phyloP scores from a whole-genome alignment of 2,888 invertebrate species.

The Ochlodes sylvanus region DNA sequence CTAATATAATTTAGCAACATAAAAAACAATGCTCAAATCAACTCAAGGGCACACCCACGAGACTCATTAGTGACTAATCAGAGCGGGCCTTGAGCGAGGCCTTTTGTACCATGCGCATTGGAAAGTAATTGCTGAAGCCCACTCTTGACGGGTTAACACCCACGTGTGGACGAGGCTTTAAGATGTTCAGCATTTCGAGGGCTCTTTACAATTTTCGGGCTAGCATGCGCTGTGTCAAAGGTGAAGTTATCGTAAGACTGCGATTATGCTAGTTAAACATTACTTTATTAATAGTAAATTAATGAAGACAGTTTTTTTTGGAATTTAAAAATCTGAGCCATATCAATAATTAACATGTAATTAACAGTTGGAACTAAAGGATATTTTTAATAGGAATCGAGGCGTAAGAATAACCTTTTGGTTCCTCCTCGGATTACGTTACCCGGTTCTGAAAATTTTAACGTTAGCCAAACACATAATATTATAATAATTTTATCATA shows the following conservation, averaged over 20 bases:
- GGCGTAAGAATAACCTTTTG: too few relatives aligned
- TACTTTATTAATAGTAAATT: not conserved
- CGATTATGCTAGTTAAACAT: not conserved
- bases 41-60: conserved; percentile 51
- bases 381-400: too few relatives aligned
- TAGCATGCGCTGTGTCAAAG: conserved; percentile 18
- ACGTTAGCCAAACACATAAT: too few relatives aligned
- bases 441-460: too few relatives aligned
- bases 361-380: too few relatives aligned
- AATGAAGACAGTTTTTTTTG: too few relatives aligned
- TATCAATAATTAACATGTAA: too few relatives aligned
- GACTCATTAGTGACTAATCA: conserved; percentile 52
- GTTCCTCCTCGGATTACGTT: too few relatives aligned
- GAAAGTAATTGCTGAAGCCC: conserved; percentile 70
- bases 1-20: conserved; percentile 24
- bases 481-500: too few relatives aligned
- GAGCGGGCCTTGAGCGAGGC: conserved; percentile 45
- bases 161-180: conserved; percentile 58
- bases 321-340: too few relatives aligned
- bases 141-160: conserved; percentile 62
- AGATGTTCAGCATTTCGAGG: conserved; percentile 60
- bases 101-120: conserved; percentile 58
- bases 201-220: conserved; percentile 53
- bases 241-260: not conserved
- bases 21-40: conserved; percentile 54